Conservation (phyloP, 2,113 vertebrate species). For the Nothoprocta pentlandii region DNA sequence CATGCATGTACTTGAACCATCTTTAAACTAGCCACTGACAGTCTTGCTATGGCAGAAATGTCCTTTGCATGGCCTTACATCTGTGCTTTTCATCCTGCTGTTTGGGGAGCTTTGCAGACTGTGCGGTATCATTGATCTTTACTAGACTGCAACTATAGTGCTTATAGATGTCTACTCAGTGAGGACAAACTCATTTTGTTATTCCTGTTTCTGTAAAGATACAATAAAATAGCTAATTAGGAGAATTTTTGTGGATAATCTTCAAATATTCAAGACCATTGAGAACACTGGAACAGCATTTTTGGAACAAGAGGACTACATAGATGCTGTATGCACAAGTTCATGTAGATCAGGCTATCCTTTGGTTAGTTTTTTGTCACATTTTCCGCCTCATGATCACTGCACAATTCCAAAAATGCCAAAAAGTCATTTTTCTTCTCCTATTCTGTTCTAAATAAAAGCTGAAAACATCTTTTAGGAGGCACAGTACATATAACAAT, state of each 20-base stretch:
- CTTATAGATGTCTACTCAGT: neutral
- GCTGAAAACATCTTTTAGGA: neutral
- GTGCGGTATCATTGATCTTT: neutral
- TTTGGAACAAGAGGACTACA: neutral
- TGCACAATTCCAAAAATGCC: neutral
- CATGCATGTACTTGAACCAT: rapidly evolving
- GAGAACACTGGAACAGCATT: neutral
- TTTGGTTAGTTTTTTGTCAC: rapidly evolving
- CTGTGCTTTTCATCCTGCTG: neutral
- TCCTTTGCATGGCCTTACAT: neutral
- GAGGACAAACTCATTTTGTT: neutral
- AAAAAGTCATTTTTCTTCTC: neutral
- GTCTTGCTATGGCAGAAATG: neutral
- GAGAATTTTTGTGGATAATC: neutral
- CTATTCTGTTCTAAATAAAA: neutral
- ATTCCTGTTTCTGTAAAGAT: neutral
- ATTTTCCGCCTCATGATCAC: neutral
- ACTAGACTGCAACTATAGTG: neutral
- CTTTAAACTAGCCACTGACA: neutral
- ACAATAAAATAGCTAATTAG: neutral
- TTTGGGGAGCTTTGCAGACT: neutral
- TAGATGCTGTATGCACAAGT: rapidly evolving
- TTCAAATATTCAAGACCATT: neutral
- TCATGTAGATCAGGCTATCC: neutral
- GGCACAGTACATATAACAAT: neutral